Conservation (phyloP, 2,888 invertebrate species). For the Matsumyia berberina region DNA sequence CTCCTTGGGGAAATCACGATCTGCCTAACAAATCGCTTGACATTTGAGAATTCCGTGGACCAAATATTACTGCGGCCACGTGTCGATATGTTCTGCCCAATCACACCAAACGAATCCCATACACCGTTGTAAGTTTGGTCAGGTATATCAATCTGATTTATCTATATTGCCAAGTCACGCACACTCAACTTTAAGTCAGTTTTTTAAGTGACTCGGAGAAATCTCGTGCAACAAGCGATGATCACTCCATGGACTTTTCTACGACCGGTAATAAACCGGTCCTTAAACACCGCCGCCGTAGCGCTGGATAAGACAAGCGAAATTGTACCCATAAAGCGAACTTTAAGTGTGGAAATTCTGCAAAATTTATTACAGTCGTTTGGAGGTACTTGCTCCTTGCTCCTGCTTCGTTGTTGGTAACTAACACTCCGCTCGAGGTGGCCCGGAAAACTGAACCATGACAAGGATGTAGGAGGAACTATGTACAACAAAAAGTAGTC, state of each 20-base stretch:
- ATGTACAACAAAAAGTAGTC: constrained; percentile 49
- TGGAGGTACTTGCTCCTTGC: constrained; percentile 35
- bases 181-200: constrained; percentile 16
- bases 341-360: constrained; percentile 65
- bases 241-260: constrained; percentile 48
- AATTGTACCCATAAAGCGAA: constrained; percentile 58
- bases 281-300: constrained; percentile 48
- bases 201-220: constrained; percentile 43
- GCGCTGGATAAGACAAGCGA: constrained; percentile 43
- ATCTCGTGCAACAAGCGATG: constrained; percentile 42
- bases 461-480: constrained; percentile 18
- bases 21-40: too few species aligned
- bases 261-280: constrained; percentile 55
- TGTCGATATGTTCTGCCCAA: too few species aligned
- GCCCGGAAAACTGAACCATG: constrained; percentile 43
- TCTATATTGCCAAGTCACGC: constrained; percentile 18
- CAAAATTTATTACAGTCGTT: constrained; percentile 60
- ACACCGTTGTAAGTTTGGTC: too few species aligned
- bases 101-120: too few species aligned
- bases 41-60: too few species aligned
- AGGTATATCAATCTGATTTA: not conserved
- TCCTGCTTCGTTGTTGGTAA: constrained; percentile 38
- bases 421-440: constrained; percentile 47
- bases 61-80: too few species aligned
- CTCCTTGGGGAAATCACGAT: too few species aligned